Percentiles rank a stretch among this genome's conserved stretches.
These are phyloP conservation scores for Escarpia spicata DNA, from an alignment of 2,888 invertebrate genomes.

Conservation along the genomic window DNA sequence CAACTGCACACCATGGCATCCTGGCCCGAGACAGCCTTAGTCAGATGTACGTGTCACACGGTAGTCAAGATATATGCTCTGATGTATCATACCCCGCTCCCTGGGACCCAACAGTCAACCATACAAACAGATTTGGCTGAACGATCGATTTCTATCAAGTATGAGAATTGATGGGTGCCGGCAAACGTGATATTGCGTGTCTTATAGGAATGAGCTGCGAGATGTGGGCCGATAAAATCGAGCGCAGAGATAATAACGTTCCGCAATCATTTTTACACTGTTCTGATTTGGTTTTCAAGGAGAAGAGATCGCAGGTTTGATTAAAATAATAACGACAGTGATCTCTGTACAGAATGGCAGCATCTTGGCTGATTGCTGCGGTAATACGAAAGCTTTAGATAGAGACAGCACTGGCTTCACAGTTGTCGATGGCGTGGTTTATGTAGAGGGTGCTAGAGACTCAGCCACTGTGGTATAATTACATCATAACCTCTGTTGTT, in stretches of 20 bases:
- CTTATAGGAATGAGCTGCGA: slow-evolving; percentile 2
- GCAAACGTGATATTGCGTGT: neutral
- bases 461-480: neutral
- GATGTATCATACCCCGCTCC: neutral
- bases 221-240: slow-evolving; percentile 1
- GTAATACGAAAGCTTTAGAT: neutral
- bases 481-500: neutral
- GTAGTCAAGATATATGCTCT: neutral
- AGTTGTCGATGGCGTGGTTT: neutral
- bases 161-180: neutral
- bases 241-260: neutral
- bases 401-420: neutral
- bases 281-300: neutral
- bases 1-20: neutral
- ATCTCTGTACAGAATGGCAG: neutral
- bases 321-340: slow-evolving; percentile 4
- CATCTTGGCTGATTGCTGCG: neutral
- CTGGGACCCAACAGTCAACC: neutral
- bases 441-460: neutral
- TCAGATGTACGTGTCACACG: neutral
- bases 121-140: neutral
- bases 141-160: neutral
- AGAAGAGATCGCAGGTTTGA: slow-evolving; percentile 1
- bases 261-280: neutral
- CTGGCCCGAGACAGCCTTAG: neutral